A percentile compares a stretch with the other conserved stretches of the same genome.
These are phyloP conservation scores for Australoheros scitulus DNA, from an alignment of 2,113 vertebrate species.

Conservation along the genomic window DNA sequence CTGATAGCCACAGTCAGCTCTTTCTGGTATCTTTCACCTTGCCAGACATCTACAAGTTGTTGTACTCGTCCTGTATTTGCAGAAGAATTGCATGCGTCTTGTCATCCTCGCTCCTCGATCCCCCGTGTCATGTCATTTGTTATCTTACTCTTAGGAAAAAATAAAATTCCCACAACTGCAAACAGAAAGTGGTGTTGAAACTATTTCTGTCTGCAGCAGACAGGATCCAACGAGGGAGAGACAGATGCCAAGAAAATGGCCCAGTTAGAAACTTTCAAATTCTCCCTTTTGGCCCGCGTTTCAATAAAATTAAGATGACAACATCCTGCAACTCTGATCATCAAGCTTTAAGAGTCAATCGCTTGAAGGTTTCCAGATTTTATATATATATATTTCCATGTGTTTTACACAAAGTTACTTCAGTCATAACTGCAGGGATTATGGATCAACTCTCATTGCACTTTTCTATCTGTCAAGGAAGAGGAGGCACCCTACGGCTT, in stretches of 20 bases:
- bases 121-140: not conserved
- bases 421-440: slow-evolving; percentile 37
- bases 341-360: slow-evolving; percentile 3
- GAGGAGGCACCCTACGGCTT: slow-evolving; percentile 36
- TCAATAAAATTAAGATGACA: slow-evolving; percentile 21
- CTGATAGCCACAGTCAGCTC: slow-evolving; percentile 48
- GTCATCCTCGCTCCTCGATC: not conserved
- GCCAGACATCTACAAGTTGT: slow-evolving; percentile 9
- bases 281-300: slow-evolving; percentile 14
- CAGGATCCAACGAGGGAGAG: slow-evolving; percentile 14
- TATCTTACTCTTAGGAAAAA: not conserved
- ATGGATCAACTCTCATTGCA: slow-evolving; percentile 32
- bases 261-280: slow-evolving; percentile 33
- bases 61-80: not conserved
- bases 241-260: not conserved
- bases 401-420: slow-evolving; percentile 33
- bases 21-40: slow-evolving; percentile 30
- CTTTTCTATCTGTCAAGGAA: slow-evolving; percentile 49
- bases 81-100: not conserved
- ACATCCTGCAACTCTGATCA: slow-evolving; percentile 1
- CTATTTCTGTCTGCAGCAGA: not conserved
- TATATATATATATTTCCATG: not conserved
- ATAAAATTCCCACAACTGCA: not conserved
- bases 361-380: slow-evolving; percentile 25
- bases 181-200: not conserved